These are phyloP conservation scores for Hyalella azteca DNA, from an alignment of 2,888 invertebrate species.

Conservation along the genomic window DNA sequence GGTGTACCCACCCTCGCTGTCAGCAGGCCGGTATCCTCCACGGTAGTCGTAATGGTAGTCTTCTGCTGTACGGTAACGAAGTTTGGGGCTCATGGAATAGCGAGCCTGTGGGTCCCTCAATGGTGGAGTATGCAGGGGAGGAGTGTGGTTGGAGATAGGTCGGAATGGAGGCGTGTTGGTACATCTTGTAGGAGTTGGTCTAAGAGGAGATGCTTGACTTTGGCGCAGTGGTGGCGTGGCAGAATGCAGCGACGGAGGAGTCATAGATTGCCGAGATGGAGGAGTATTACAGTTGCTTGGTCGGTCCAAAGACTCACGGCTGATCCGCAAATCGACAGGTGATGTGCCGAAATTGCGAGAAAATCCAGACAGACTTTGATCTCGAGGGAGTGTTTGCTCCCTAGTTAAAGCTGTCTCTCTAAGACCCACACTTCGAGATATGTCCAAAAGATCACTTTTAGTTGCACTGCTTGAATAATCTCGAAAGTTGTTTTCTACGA, in stretches of 20 bases:
- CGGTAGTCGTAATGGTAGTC: conserved; percentile 57
- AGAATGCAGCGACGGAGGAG: conserved; percentile 26
- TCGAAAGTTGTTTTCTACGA: not conserved
- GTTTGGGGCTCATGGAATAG: conserved; percentile 38
- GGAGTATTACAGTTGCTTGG: not conserved
- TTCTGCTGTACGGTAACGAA: conserved; percentile 46
- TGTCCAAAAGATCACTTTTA: conserved; percentile 7
- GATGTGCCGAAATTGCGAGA: conserved; percentile 5
- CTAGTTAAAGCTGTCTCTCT: not conserved
- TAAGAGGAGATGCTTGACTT: conserved; percentile 32
- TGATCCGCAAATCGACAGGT: not conserved
- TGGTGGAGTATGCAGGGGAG: not conserved
- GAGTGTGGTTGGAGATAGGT: not conserved
- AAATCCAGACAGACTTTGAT: conserved; percentile 35
- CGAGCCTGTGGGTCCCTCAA: conserved; percentile 13
- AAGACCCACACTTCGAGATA: not conserved
- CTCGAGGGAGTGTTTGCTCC: not conserved
- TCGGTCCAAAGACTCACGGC: conserved; percentile 26
- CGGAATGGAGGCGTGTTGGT: conserved; percentile 38
- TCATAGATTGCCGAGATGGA: conserved; percentile 24
- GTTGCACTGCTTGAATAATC: conserved; percentile 23
- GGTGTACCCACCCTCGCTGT: conserved; percentile 52
- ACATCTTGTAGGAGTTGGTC: conserved; percentile 11
- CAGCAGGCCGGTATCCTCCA: conserved; percentile 52
- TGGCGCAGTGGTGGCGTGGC: conserved; percentile 23